Evolutionary conservation across 2,797 vertebrate genomes (phyloP).

Genomic region (Gastrophryne carolinensis): DNA sequence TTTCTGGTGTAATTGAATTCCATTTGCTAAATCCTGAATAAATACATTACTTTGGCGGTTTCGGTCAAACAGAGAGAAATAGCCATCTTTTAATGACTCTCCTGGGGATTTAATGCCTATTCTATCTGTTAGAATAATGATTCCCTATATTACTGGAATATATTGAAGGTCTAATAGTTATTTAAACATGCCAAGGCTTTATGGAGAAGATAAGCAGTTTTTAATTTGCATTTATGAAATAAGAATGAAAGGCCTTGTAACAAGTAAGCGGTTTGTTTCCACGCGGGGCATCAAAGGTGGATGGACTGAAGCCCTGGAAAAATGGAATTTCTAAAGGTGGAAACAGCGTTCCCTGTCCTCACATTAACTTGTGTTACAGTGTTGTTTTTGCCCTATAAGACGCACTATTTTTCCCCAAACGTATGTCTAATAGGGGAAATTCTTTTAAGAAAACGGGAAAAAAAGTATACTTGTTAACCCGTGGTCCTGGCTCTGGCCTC

Average conservation of each 20-base stretch:
- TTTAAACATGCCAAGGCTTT: constrained; percentile 67
- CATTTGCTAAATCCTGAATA: constrained; percentile 75
- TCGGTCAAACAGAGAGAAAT: constrained; percentile 68
- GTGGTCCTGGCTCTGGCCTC: no score
- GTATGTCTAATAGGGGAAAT: no score
- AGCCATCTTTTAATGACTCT: constrained; percentile 69
- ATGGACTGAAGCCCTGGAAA: background rate
- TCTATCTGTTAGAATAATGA: constrained; percentile 68
- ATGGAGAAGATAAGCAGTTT: constrained; percentile 63
- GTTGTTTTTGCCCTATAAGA: no score
- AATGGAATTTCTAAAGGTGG: background rate
- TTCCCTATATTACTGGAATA: constrained; percentile 62
- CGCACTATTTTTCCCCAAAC: no score
- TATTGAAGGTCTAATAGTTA: constrained; percentile 66
- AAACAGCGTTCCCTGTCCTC: no score
- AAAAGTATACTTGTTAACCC: no score
- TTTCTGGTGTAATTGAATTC: constrained; percentile 73
- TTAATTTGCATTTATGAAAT: constrained; percentile 69
- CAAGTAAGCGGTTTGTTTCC: constrained; percentile 47
- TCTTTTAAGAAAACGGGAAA: no score
- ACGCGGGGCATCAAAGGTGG: constrained; percentile 6
- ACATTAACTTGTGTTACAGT: background rate
- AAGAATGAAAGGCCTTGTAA: constrained; percentile 53
- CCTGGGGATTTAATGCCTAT: constrained; percentile 68
- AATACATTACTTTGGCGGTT: constrained; percentile 67